Evolutionary conservation across 2,113 vertebrate genomes (phyloP).

Genomic region (Micromys minutus): DNA sequence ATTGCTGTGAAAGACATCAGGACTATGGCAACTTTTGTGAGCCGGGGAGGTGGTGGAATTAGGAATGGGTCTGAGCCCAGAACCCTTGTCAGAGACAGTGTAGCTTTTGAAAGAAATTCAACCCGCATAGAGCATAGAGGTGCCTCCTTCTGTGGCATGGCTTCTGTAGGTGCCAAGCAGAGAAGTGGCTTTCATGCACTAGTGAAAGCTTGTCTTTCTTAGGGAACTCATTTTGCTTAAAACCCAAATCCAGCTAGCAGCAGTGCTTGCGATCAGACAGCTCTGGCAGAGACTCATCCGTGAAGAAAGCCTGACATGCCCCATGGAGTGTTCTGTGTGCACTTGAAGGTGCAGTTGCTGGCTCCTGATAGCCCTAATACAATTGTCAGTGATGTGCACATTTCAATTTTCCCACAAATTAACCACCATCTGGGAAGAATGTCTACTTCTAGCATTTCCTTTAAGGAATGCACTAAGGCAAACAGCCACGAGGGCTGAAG

Average conservation of each 20-base stretch:
- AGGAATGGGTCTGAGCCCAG: background rate
- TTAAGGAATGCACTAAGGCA: background rate
- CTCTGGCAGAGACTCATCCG: background rate
- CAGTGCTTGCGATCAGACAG: background rate
- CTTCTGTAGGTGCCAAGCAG: background rate
- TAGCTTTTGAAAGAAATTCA: fast-evolving
- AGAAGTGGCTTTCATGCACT: background rate
- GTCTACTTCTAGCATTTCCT: background rate
- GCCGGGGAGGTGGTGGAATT: too few relatives aligned
- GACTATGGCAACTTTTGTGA: background rate
- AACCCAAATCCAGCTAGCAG: background rate
- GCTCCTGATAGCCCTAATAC: background rate
- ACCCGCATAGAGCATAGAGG: background rate
- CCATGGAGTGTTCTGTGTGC: background rate
- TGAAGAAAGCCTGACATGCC: background rate
- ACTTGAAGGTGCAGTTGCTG: background rate
- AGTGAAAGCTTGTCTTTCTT: background rate
- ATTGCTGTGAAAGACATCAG: background rate
- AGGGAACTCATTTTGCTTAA: background rate
- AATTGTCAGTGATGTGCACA: background rate
- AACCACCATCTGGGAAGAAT: background rate
- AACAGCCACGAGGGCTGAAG: fast-evolving
- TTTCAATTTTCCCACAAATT: background rate
- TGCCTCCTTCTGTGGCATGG: background rate
- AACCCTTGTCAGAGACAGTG: fast-evolving